Percentiles rank a stretch among this genome's conserved stretches.
These are phyloP conservation scores for Propsilocerus akamusi DNA, from an alignment of 1,140 invertebrate species.

Conservation along the genomic window DNA sequence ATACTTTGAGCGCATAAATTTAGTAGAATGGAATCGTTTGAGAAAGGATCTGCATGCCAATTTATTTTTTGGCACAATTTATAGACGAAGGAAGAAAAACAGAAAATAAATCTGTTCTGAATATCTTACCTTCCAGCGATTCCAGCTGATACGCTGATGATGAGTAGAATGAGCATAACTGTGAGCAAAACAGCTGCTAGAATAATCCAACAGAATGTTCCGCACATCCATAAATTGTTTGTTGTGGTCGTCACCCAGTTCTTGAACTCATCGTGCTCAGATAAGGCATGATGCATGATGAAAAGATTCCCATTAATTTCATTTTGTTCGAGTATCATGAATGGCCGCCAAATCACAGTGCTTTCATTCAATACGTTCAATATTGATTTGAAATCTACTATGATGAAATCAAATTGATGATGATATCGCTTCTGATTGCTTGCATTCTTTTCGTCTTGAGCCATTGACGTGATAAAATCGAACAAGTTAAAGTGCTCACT, in stretches of 20 bases:
- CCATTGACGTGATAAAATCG: slow-evolving; percentile 16
- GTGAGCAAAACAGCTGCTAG: slow-evolving; percentile 15
- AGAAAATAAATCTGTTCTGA: too few species aligned
- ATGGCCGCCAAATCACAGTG: slow-evolving; percentile 16
- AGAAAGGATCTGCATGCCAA: too few species aligned
- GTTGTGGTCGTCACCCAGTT: slow-evolving; percentile 20
- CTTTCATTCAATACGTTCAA: neutral
- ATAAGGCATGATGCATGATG: slow-evolving; percentile 19
- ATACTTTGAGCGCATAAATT: too few species aligned
- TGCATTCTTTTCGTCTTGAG: slow-evolving; percentile 7
- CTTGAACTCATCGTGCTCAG: slow-evolving; percentile 13
- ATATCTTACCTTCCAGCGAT: slow-evolving; percentile 19
- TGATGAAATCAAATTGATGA: slow-evolving; percentile 20
- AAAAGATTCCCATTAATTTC: slow-evolving; percentile 10
- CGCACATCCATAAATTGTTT: slow-evolving; percentile 18
- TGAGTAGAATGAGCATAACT: slow-evolving; percentile 14
- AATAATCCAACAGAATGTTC: slow-evolving; percentile 21
- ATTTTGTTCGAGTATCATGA: slow-evolving; percentile 19
- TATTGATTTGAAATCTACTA: slow-evolving; percentile 15
- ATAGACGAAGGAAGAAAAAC: too few species aligned
- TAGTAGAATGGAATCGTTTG: too few species aligned
- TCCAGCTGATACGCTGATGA: slow-evolving; percentile 16
- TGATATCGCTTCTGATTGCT: neutral
- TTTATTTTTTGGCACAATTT: too few species aligned
- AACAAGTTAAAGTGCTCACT: slow-evolving; percentile 20